Percentiles rank a stretch among this genome's conserved stretches.
phyloP scores from a whole-genome alignment of 2,888 invertebrate species.

The Frankliniella intonsa region DNA sequence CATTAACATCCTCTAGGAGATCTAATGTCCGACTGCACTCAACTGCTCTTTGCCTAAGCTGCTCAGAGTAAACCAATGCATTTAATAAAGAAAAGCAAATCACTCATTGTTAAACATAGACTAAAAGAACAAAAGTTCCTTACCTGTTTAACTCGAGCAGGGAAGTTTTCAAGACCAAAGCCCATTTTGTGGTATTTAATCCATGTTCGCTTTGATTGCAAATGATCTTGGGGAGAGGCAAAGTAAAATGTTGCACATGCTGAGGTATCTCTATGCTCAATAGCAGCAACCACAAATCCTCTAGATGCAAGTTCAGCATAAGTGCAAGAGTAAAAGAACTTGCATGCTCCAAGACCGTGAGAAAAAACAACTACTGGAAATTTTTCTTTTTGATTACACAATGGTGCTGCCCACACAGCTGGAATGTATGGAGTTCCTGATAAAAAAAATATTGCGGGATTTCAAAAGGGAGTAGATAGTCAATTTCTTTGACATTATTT shows the following conservation, averaged over 20 bases:
- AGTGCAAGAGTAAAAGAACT: slow-evolving; percentile 57
- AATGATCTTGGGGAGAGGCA: slow-evolving; percentile 44
- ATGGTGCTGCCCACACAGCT: slow-evolving; percentile 48
- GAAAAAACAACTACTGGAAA: slow-evolving; percentile 59
- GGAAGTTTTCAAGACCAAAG: slow-evolving; percentile 46
- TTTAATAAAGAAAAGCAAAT: neutral
- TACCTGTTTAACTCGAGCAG: slow-evolving; percentile 46
- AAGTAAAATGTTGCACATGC: slow-evolving; percentile 50
- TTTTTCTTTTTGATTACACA: slow-evolving; percentile 41
- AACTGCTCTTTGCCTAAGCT: slow-evolving; percentile 50
- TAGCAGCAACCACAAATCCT: slow-evolving; percentile 60
- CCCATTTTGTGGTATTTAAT: slow-evolving; percentile 44
- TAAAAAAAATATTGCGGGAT: neutral
- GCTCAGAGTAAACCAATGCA: slow-evolving; percentile 31
- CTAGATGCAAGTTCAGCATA: slow-evolving; percentile 60
- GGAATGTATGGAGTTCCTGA: slow-evolving; percentile 52
- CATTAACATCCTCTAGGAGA: slow-evolving; percentile 50
- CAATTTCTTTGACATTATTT: neutral
- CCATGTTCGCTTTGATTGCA: slow-evolving; percentile 43
- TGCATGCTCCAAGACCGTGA: slow-evolving; percentile 59
- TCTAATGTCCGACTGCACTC: slow-evolving; percentile 53
- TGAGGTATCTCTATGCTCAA: slow-evolving; percentile 54
- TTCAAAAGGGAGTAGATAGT: too few relatives aligned
- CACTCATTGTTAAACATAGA: neutral
- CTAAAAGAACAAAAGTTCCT: neutral